Base-by-base conservation (phyloP, 2,888 invertebrate species). In the Autographa gamma region DNA sequence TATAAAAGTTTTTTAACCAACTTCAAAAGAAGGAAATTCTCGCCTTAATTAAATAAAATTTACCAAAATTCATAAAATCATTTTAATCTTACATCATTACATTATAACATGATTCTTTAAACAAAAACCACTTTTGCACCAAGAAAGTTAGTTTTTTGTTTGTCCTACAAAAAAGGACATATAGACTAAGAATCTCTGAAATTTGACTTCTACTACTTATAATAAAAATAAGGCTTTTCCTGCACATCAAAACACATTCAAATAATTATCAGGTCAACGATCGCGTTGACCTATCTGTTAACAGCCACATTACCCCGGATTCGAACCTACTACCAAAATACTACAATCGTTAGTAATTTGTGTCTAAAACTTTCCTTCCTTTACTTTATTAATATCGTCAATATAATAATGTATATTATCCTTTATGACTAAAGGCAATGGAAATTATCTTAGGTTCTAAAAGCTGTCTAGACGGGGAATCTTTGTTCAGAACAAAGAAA, bases 391-490 rank as follows among this genome's bases (percentile, higher is more conserved):
- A 31, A 73, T 54, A 56, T 43, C 1, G 52, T 73, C n/a, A n/a
- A 16, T n/a, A n/a, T n/a, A 6, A n/a, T 65, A 0, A 31, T 63
- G 56, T 79, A 60, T 74, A 70, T 79, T 79, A 67, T 70, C 60
- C 60, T 60, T 62, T 54, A 63, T n/a, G 43, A 60, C 13, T 16
- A 19, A 48, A 31, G 16, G 31, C 6, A 31, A 58, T 31, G 16
- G 14, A 4, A 19, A 43, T 13, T 2, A 43, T 25, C 2, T 16
- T 6, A 6, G 43, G 16, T 3, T 0, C 16, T 43, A 14, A 43
- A 43, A 43, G 43, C 43, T n/a, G 48, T 48, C 48, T 48, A n/a
- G 48, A n/a, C 48, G 4, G 43, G 43, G 11, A 48, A 48, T 48
- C 13, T 16, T 16, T 6, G 9, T 14, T 48, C 48, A 48, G n/a